These are phyloP conservation scores for Calyptomena viridis DNA, from an alignment of 2,113 vertebrate genomes.

Conservation along the genomic window DNA sequence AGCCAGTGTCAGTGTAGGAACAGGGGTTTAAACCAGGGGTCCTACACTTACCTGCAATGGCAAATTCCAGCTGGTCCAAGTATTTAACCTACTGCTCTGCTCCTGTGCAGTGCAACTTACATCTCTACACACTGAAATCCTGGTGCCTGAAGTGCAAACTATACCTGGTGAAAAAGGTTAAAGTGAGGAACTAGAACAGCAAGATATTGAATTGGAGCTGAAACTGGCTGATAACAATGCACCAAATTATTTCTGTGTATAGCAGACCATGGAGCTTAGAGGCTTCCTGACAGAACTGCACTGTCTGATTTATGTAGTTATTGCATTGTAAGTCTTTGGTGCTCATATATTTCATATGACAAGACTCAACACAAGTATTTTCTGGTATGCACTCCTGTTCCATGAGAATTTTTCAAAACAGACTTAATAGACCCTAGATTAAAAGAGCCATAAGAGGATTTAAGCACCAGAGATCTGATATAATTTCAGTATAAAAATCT, in stretches of 20 bases:
- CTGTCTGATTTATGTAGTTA: background rate
- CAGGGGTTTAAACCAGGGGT: background rate
- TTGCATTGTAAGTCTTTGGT: background rate
- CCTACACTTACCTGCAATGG: background rate
- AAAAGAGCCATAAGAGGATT: background rate
- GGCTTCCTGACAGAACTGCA: background rate
- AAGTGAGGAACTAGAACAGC: background rate
- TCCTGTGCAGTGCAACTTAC: background rate
- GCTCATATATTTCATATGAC: background rate
- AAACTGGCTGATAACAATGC: background rate
- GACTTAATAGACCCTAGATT: background rate
- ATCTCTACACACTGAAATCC: background rate
- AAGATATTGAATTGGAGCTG: background rate
- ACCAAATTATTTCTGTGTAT: background rate
- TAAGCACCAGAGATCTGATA: background rate
- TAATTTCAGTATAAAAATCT: background rate
- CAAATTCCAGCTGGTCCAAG: background rate
- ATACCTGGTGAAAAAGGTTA: background rate
- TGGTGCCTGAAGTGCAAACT: background rate
- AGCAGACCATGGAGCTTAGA: background rate
- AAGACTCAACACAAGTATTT: background rate
- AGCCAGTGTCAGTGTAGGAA: background rate
- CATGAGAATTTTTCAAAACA: background rate
- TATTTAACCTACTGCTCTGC: background rate
- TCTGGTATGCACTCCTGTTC: background rate